Evolutionary conservation across 2,113 vertebrate species (phyloP).

Genomic region (Nycticebus coucang): DNA sequence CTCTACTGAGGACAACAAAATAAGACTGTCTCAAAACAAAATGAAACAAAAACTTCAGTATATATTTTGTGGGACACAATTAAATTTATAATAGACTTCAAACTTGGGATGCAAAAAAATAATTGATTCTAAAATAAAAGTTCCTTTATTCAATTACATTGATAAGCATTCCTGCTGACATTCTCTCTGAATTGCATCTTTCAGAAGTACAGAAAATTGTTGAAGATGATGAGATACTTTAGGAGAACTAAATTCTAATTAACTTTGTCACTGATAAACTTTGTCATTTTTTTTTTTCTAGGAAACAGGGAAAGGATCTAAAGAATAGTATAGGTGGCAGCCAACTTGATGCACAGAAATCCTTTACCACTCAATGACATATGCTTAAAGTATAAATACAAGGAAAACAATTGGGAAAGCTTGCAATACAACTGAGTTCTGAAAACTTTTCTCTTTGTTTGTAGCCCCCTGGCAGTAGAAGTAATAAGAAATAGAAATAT

Average conservation of each 20-base stretch:
- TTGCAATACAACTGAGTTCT: neutral
- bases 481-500: neutral
- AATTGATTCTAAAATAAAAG: conserved; percentile 30
- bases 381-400: neutral
- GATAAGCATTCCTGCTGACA: conserved; percentile 46
- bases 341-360: conserved; percentile 2
- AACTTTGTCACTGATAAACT: conserved; percentile 52
- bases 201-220: conserved; percentile 30
- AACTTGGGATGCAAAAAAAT: neutral
- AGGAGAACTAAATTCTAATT: conserved; percentile 58
- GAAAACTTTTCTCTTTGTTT: neutral
- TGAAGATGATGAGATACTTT: conserved; percentile 50
- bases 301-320: conserved; percentile 41
- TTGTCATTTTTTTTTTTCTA: conserved; percentile 20
- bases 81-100: conserved; percentile 3
- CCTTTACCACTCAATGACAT: neutral
- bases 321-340: conserved; percentile 35
- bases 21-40: no score
- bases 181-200: conserved; percentile 34
- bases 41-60: neutral
- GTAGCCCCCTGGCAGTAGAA: neutral
- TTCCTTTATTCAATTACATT: conserved; percentile 43
- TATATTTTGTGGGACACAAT: neutral
- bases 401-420: neutral
- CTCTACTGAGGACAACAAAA: no score